Percentiles rank a stretch among this genome's conserved stretches.
Evolutionary conservation across 2,113 vertebrate species (phyloP).

Genomic region (Thalassoma bifasciatum): DNA sequence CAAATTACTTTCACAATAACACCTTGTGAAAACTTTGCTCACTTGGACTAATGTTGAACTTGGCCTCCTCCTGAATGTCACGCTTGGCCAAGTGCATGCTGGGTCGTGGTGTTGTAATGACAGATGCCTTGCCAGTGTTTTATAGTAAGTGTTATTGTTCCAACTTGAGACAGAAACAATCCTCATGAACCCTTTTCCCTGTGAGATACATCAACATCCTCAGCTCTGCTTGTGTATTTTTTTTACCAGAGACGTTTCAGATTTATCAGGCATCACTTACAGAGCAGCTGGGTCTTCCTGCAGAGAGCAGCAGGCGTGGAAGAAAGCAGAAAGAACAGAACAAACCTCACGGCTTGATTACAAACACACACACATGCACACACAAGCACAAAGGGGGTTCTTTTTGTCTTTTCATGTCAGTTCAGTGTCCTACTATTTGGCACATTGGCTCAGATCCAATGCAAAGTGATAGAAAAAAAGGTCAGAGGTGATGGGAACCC

Average conservation of each 20-base stretch:
- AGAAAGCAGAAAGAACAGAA: constrained; percentile 12
- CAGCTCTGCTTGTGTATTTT: constrained; percentile 12
- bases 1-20: constrained; percentile 32
- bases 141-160: constrained; percentile 18
- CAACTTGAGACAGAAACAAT: constrained; percentile 14
- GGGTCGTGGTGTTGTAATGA: constrained; percentile 31
- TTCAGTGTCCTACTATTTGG: constrained; percentile 24
- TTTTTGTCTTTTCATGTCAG: constrained; percentile 25
- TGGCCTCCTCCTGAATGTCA: constrained; percentile 34
- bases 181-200: constrained; percentile 15
- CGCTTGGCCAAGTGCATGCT: constrained; percentile 26
- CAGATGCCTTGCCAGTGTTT: constrained; percentile 43
- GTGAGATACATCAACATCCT: constrained; percentile 44
- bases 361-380: constrained; percentile 2
- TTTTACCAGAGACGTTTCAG: constrained; percentile 41
- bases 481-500: constrained; percentile 52
- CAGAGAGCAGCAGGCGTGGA: constrained; percentile 19
- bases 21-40: constrained; percentile 35
- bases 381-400: neutral
- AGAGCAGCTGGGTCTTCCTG: constrained; percentile 18
- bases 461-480: constrained; percentile 31
- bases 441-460: constrained; percentile 34
- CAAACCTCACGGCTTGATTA: neutral
- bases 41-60: constrained; percentile 57
- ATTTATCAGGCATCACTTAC: constrained; percentile 1